Conservation (phyloP, 92 coral and sea anemone species). For the Galaxea fascicularis region DNA sequence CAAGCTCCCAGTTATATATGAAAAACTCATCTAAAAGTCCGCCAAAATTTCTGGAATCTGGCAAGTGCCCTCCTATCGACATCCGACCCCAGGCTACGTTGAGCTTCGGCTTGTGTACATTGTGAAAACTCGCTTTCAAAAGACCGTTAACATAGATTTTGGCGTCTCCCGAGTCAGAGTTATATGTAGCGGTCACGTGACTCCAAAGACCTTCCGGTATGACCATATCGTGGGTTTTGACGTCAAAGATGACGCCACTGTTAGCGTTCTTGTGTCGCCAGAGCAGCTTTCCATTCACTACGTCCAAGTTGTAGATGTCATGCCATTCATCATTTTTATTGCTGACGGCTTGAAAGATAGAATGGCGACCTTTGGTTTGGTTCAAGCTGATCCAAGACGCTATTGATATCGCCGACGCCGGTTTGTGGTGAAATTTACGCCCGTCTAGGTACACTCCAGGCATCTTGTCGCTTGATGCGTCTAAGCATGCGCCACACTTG, state of each 20-base stretch:
- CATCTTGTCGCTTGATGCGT: slow-evolving; percentile 75
- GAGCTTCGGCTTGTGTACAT: slow-evolving; percentile 72
- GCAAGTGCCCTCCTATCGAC: slow-evolving; percentile 87
- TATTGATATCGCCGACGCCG: slow-evolving; percentile 84
- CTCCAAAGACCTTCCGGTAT: slow-evolving; percentile 98
- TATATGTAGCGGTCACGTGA: slow-evolving; percentile 94
- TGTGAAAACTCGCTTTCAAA: slow-evolving; percentile 68
- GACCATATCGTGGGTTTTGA: slow-evolving; percentile 82
- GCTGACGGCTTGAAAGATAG: slow-evolving; percentile 88
- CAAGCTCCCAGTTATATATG: slow-evolving; percentile 98
- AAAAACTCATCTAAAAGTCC: slow-evolving; percentile 96
- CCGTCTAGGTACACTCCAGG: slow-evolving; percentile 86
- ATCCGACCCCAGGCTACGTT: slow-evolving; percentile 87
- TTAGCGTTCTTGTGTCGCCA: slow-evolving; percentile 82
- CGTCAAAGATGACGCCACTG: slow-evolving; percentile 73
- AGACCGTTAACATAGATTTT: slow-evolving; percentile 92
- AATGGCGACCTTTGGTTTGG: slow-evolving; percentile 84
- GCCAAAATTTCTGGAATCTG: slow-evolving; percentile 73
- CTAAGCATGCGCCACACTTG: slow-evolving; percentile 99
- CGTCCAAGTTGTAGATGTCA: slow-evolving; percentile 81
- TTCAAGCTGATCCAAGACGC: slow-evolving; percentile 96
- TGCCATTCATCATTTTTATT: slow-evolving; percentile 55
- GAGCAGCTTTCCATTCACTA: slow-evolving; percentile 86
- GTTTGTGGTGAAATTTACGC: slow-evolving; percentile 78
- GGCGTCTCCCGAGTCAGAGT: slow-evolving; percentile 83